phyloP scores from a whole-genome alignment of 1,140 invertebrate species.

The Hestina assimilis region DNA sequence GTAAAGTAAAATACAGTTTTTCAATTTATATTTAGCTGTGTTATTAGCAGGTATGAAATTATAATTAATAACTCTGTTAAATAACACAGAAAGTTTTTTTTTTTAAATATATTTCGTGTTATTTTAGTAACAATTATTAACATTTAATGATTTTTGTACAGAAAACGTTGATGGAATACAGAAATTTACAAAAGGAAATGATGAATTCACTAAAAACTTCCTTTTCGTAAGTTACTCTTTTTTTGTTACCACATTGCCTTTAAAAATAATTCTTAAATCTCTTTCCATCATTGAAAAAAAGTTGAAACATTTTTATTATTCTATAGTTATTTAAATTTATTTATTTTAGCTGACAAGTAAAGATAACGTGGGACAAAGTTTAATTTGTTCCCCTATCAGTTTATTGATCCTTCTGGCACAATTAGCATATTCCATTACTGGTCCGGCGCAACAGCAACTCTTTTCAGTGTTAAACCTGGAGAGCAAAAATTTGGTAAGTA shows the following conservation, averaged over 20 bases:
- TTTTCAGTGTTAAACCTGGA: conserved; percentile 62
- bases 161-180: neutral
- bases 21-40: too few species aligned
- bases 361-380: conserved; percentile 59
- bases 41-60: too few species aligned
- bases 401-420: conserved; percentile 79
- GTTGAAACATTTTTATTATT: too few species aligned
- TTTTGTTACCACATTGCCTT: neutral
- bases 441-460: conserved; percentile 77
- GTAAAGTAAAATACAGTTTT: too few species aligned
- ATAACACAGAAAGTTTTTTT: too few species aligned
- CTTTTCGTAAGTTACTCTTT: conserved; percentile 1
- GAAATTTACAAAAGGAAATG: conserved; percentile 1
- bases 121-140: neutral
- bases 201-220: neutral
- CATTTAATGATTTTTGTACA: neutral
- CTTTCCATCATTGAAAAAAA: too few species aligned
- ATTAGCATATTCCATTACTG: conserved; percentile 77
- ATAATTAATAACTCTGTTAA: too few species aligned
- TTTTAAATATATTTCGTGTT: neutral
- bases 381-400: conserved; percentile 81
- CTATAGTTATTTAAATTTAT: too few species aligned
- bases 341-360: neutral
- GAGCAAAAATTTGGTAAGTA: conserved; percentile 45
- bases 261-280: too few species aligned